A percentile compares a stretch with the other conserved stretches of the same genome.
Evolutionary conservation across 2,888 invertebrate genomes (phyloP).

Genomic region (Spilosoma lubricipeda): DNA sequence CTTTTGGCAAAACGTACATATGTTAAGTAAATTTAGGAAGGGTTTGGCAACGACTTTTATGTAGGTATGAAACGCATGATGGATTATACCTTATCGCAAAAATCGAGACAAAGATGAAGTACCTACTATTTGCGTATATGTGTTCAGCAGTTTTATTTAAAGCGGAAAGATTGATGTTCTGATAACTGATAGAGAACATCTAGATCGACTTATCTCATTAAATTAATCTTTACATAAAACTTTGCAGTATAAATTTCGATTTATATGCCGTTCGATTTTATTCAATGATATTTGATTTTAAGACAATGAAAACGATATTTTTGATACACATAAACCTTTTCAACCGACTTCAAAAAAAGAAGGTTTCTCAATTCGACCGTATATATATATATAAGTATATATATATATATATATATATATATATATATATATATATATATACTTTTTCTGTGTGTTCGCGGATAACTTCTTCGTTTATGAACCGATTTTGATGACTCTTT

Average conservation of each 20-base stretch:
- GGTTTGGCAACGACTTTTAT: slow-evolving; percentile 28
- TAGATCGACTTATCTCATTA: slow-evolving; percentile 5
- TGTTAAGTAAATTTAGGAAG: slow-evolving; percentile 19
- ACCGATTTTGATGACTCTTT: no score
- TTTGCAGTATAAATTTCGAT: neutral
- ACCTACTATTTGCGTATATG: slow-evolving; percentile 20
- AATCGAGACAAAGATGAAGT: slow-evolving; percentile 55
- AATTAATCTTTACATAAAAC: neutral
- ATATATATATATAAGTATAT: no score
- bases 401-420: no score
- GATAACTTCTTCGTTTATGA: no score
- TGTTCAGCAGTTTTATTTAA: slow-evolving; percentile 29
- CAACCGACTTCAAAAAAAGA: no score
- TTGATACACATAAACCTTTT: neutral
- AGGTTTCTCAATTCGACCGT: no score
- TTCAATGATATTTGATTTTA: neutral
- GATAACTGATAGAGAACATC: slow-evolving; percentile 6
- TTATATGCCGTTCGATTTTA: neutral
- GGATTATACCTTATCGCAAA: slow-evolving; percentile 46
- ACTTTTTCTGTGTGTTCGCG: no score
- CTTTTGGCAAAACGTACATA: slow-evolving; percentile 10
- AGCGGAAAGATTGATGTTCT: slow-evolving; percentile 30
- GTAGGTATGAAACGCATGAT: slow-evolving; percentile 53
- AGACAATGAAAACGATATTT: neutral
- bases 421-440: no score